These are phyloP conservation scores for Cylloceria caligata DNA, from an alignment of 2,888 invertebrate genomes.

Conservation along the genomic window DNA sequence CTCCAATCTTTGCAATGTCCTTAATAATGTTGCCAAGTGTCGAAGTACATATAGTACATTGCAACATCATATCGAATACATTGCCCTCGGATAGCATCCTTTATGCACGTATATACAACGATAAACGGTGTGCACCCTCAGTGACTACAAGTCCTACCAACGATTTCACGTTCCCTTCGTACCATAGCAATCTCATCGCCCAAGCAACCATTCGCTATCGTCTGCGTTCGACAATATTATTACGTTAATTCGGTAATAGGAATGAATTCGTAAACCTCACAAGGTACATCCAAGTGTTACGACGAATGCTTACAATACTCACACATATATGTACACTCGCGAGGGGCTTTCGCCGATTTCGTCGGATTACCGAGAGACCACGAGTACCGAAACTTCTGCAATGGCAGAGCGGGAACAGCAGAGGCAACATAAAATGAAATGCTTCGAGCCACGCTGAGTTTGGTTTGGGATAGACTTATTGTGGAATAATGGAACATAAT, in stretches of 20 bases:
- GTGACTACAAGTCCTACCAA: not conserved
- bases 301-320: not conserved
- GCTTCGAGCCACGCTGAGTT: not conserved
- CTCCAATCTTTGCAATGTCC: constrained; percentile 10
- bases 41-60: constrained; percentile 40
- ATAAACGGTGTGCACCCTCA: constrained; percentile 17
- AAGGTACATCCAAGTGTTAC: not conserved
- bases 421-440: not conserved
- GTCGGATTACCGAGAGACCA: constrained; percentile 41
- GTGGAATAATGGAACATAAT: not conserved
- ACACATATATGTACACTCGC: not conserved
- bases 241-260: constrained; percentile 58
- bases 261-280: constrained; percentile 25
- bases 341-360: constrained; percentile 30
- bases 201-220: not conserved
- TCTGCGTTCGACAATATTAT: constrained; percentile 50
- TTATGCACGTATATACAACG: constrained; percentile 1
- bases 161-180: constrained; percentile 15
- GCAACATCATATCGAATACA: constrained; percentile 51
- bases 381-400: not conserved
- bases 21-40: constrained; percentile 54
- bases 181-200: not conserved
- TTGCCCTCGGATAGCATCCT: constrained; percentile 18
- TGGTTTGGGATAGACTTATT: not conserved
- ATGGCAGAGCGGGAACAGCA: constrained; percentile 5